Evolutionary conservation across 2,888 invertebrate species (phyloP).

Genomic region (Athalia rosae): DNA sequence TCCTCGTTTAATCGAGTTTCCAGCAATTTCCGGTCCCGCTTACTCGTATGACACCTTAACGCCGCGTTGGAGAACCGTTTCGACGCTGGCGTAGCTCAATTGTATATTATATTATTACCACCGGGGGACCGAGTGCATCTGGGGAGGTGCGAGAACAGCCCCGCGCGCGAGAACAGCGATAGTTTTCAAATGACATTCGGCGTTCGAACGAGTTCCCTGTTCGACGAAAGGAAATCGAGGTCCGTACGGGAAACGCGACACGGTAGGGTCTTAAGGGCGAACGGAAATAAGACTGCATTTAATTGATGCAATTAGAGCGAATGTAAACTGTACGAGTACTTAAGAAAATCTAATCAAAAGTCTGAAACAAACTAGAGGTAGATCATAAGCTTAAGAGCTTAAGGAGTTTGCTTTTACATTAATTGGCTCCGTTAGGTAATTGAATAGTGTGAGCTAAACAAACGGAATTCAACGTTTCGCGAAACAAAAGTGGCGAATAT

Average conservation of each 20-base stretch:
- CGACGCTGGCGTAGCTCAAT: neutral
- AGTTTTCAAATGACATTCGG: no score
- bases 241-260: no score
- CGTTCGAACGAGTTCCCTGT: neutral
- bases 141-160: neutral
- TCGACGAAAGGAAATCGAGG: neutral
- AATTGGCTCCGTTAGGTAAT: constrained; percentile 41
- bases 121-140: no score
- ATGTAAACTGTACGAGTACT: constrained; percentile 33
- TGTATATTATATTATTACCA: no score
- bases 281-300: constrained; percentile 29
- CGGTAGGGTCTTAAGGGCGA: neutral
- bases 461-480: constrained; percentile 10
- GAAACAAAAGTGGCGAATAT: neutral
- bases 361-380: constrained; percentile 45
- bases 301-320: constrained; percentile 34
- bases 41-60: neutral
- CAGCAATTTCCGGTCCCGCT: neutral
- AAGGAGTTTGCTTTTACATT: constrained; percentile 46
- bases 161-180: no score
- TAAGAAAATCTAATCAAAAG: constrained; percentile 46
- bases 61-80: neutral
- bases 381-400: constrained; percentile 44
- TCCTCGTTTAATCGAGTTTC: constrained; percentile 17
- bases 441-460: constrained; percentile 30